A percentile compares a stretch with the other conserved stretches of the same genome.
Conservation (phyloP, 1,140 invertebrate genomes). For the Bombyx mori region ASM3026992v2 NC_085124.1:13616001-13616500, state of each 20-base stretch:
- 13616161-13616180: slow-evolving; percentile 68
- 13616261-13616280: slow-evolving; percentile 70
- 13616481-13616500: too few species aligned
- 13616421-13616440: too few species aligned
- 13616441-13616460: too few species aligned
- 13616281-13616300: slow-evolving; percentile 72
- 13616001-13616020: slow-evolving; percentile 41
- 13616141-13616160: slow-evolving; percentile 72
- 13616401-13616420: too few species aligned
- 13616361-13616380: slow-evolving; percentile 33
- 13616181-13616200: slow-evolving; percentile 45
- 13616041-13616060: slow-evolving; percentile 60
- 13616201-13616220: slow-evolving; percentile 57
- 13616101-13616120: slow-evolving; percentile 69
- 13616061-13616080: slow-evolving; percentile 52
- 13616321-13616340: slow-evolving; percentile 48
- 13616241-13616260: slow-evolving; percentile 73
- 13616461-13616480: too few species aligned
- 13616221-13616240: slow-evolving; percentile 76
- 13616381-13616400: too few species aligned
- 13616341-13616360: too few species aligned
- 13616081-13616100: slow-evolving; percentile 73
- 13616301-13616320: slow-evolving; percentile 72
- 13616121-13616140: slow-evolving; percentile 35
- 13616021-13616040: slow-evolving; percentile 57